A percentile compares a stretch with the other conserved stretches of the same genome.
phyloP scores from a whole-genome alignment of 2,113 vertebrate genomes.

The Stegostoma tigrinum region DNA sequence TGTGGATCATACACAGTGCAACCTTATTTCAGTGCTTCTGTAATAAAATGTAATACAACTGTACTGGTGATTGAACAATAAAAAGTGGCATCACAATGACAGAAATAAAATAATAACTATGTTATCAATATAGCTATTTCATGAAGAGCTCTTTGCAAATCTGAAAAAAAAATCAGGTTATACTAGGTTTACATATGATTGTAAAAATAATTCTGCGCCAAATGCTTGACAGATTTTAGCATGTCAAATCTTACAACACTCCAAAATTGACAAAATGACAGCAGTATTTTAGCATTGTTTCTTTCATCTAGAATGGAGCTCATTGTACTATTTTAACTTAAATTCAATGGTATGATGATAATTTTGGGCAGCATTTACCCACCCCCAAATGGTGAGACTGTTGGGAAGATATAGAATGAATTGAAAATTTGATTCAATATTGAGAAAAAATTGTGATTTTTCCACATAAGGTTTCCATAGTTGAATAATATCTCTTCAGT shows the following conservation, averaged over 20 bases:
- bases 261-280: slow-evolving; percentile 19
- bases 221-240: slow-evolving; percentile 14
- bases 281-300: not conserved
- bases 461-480: too few species aligned
- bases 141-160: not conserved
- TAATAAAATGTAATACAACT: slow-evolving; percentile 11
- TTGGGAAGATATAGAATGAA: too few species aligned
- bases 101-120: not conserved
- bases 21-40: not conserved
- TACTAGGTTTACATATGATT: not conserved
- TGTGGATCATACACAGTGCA: not conserved
- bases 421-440: too few species aligned
- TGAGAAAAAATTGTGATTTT: too few species aligned
- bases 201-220: not conserved
- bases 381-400: too few species aligned
- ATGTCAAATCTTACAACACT: not conserved
- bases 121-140: not conserved
- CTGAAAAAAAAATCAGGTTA: slow-evolving; percentile 1
- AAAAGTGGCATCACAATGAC: not conserved
- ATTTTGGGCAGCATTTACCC: not conserved
- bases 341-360: not conserved
- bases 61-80: not conserved
- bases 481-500: too few species aligned
- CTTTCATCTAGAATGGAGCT: not conserved
- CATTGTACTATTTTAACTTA: not conserved